Evolutionary conservation across 2,797 vertebrate species (phyloP), one percentile per base, ranked within the genome.

Genomic region (Pipistrellus pygmaeus): DNA sequence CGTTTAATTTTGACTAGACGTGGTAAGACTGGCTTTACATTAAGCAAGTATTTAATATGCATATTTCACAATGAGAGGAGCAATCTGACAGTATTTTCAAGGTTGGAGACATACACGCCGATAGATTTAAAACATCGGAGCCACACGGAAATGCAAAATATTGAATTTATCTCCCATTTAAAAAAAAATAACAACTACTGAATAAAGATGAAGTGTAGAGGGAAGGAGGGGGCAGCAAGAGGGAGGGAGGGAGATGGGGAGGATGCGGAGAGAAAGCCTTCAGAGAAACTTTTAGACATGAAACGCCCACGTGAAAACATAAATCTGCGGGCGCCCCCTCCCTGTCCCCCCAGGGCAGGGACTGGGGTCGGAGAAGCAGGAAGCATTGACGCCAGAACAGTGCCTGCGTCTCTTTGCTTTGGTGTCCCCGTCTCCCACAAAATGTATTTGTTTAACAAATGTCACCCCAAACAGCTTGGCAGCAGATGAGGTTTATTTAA

Each of bases 401-500:
- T 4, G 48, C 0, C 90, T 55, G 41, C 68, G 11, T 32, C 85
- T 86, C 86, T 90, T 66, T 14, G 25, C 95, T 92, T 84, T 46
- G 88, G 80, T 60, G 30, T 89, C 97, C 91, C 60, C 81, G 38
- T 92, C 78, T 75, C 35, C 95, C 92, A 95, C 96, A 97, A 97
- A 97, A 96, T 93, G 93, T 97, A 95, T 97, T 95, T 95, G 93
- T 95, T 97, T 97, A 93, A 96, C 82, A 97, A 95, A 98, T 96
- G 87, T 96, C 93, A 95, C 92, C 97, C 96, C 95, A 95, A 87
- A 96, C 94, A 97, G 91, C 92, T 97, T 96, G 87, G 77, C 93
- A 97, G 96, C 95, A 97, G 97, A 97, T 95, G 96, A 97, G 94
- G 92, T 96, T 97, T 97, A 97, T 95, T 96, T 87, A 96, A 97